Percentiles rank a stretch among this genome's conserved stretches.
These are phyloP conservation scores for Abrostola triplasia DNA, from an alignment of 2,888 invertebrate species.

Conservation along the genomic window DNA sequence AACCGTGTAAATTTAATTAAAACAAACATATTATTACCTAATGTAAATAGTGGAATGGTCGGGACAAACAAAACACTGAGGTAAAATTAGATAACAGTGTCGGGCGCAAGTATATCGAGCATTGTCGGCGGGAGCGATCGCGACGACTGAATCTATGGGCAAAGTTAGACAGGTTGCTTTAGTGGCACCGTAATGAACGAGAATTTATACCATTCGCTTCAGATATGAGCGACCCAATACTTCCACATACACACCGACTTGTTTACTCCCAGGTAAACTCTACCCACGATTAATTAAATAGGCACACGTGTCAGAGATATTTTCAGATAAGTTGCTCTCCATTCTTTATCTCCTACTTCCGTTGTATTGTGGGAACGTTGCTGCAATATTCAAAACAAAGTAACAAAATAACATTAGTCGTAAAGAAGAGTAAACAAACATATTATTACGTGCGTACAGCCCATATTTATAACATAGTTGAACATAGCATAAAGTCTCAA, in stretches of 20 bases:
- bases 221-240: conserved; percentile 35
- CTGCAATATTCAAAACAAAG: conserved; percentile 33
- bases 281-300: conserved; percentile 38
- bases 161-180: conserved; percentile 64
- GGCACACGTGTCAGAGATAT: conserved; percentile 26
- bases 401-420: conserved; percentile 8
- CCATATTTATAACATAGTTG: conserved; percentile 6
- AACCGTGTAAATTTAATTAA: conserved; percentile 29
- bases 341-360: conserved; percentile 38
- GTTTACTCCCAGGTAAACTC: conserved; percentile 37
- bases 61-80: conserved; percentile 45
- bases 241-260: conserved; percentile 19
- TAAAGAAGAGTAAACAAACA: conserved; percentile 25
- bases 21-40: conserved; percentile 24
- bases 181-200: conserved; percentile 53
- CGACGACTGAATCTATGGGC: conserved; percentile 56
- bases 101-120: conserved; percentile 27
- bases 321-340: conserved; percentile 35
- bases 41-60: conserved; percentile 37
- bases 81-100: conserved; percentile 57
- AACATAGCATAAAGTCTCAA: conserved; percentile 11
- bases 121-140: conserved; percentile 26
- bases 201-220: conserved; percentile 49
- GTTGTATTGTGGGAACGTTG: conserved; percentile 36
- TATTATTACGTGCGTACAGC: conserved; percentile 6